Evolutionary conservation across 2,888 invertebrate genomes (phyloP).

Genomic region (Drosophila koepferae): DNA sequence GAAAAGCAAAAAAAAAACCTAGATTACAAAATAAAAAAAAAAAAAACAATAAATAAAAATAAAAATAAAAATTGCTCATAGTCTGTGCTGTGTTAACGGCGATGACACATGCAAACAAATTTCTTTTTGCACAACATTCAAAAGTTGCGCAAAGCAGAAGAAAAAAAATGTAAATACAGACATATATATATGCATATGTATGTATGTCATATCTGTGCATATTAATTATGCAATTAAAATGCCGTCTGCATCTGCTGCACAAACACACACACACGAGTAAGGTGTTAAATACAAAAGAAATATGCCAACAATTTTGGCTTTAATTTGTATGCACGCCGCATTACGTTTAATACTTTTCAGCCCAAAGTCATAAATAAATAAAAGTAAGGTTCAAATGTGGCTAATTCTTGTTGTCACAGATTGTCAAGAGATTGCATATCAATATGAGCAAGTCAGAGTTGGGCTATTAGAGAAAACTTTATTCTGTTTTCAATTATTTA

Average conservation of each 20-base stretch:
- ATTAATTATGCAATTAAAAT: slow-evolving; percentile 74
- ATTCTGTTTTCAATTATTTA: neutral
- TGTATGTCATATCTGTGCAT: slow-evolving; percentile 44
- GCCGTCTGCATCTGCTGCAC: slow-evolving; percentile 16
- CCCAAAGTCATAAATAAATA: neutral
- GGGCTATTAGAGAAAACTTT: neutral
- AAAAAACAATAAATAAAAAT: slow-evolving; percentile 18
- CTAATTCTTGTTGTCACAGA: neutral
- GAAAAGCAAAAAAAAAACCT: neutral
- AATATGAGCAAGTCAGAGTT: neutral
- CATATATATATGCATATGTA: neutral
- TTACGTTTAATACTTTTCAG: neutral
- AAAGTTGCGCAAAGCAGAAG: neutral
- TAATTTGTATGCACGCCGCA: slow-evolving; percentile 31
- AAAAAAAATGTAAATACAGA: slow-evolving; percentile 6
- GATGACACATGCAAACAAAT: slow-evolving; percentile 52
- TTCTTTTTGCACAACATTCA: slow-evolving; percentile 19
- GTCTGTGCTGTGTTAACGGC: slow-evolving; percentile 33
- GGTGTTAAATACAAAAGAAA: slow-evolving; percentile 16
- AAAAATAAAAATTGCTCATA: slow-evolving; percentile 28
- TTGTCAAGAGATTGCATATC: neutral
- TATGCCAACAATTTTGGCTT: slow-evolving; percentile 31
- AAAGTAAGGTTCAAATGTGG: neutral
- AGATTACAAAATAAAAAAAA: slow-evolving; percentile 28
- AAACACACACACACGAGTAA: slow-evolving; percentile 1